Percentiles rank a stretch among this genome's conserved stretches.
Evolutionary conservation across 1,140 invertebrate genomes (phyloP).

Genomic region (Micrasema longulum): DNA sequence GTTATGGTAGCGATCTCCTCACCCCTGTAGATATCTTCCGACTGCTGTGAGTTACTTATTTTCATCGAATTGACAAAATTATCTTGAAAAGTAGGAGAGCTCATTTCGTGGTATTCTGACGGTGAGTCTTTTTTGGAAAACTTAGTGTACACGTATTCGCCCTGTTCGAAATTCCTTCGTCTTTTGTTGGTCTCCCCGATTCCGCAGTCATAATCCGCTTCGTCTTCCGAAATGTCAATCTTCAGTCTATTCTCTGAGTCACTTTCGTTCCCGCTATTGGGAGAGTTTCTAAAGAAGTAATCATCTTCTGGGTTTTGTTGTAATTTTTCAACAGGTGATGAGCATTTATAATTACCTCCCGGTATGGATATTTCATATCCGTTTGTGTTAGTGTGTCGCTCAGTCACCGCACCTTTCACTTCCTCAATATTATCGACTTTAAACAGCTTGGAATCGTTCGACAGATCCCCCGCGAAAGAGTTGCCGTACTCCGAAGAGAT

Average conservation of each 20-base stretch:
- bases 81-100: constrained; percentile 52
- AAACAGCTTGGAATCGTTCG: constrained; percentile 35
- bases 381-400: constrained; percentile 10
- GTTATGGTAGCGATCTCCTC: constrained; percentile 5
- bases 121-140: constrained; percentile 45
- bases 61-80: constrained; percentile 54
- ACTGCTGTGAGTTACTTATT: constrained; percentile 44
- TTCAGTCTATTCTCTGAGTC: constrained; percentile 50
- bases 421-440: constrained; percentile 32
- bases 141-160: constrained; percentile 45
- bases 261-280: constrained; percentile 50
- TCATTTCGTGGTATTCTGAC: constrained; percentile 36
- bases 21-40: constrained; percentile 31
- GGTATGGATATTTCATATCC: constrained; percentile 31
- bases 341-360: constrained; percentile 32
- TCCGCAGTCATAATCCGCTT: constrained; percentile 37
- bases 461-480: constrained; percentile 37
- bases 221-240: constrained; percentile 51
- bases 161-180: constrained; percentile 36
- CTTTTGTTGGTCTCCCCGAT: constrained; percentile 38
- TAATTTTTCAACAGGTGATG: constrained; percentile 16
- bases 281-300: constrained; percentile 48
- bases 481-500: constrained; percentile 27
- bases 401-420: constrained; percentile 34
- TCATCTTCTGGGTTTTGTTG: constrained; percentile 33